Percentiles rank a stretch among this genome's conserved stretches.
phyloP scores from a whole-genome alignment of 2,888 invertebrate species.

The Thecocarcelia acutangulata region DNA sequence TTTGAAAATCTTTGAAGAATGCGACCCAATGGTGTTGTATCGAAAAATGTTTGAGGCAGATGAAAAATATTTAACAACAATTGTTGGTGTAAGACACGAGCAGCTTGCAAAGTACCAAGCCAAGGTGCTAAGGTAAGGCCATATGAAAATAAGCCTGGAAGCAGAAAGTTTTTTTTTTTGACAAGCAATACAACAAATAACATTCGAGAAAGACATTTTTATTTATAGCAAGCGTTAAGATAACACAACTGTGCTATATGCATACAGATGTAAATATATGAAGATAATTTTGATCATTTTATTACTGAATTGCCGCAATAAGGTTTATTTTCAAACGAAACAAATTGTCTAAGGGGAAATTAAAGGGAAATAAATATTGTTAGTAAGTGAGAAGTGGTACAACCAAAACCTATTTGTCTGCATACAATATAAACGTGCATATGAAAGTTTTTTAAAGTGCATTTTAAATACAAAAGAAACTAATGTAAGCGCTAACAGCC shows the following conservation, averaged over 20 bases:
- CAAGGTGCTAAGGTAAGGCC: constrained; percentile 86
- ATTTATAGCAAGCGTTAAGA: background rate
- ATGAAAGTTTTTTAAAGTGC: too few species aligned
- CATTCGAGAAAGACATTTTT: background rate
- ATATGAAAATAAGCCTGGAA: constrained; percentile 86
- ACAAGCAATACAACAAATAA: constrained; percentile 19
- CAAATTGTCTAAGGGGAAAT: background rate
- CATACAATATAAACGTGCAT: too few species aligned
- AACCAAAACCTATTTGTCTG: constrained; percentile 5
- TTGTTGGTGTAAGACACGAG: constrained; percentile 78
- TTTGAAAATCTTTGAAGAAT: constrained; percentile 83
- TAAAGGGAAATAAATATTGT: constrained; percentile 17
- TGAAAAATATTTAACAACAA: constrained; percentile 82
- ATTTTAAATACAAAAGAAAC: too few species aligned
- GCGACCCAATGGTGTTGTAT: constrained; percentile 85
- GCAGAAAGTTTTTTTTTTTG: constrained; percentile 45
- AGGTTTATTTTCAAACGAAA: background rate
- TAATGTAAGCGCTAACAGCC: too few species aligned
- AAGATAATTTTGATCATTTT: constrained; percentile 5
- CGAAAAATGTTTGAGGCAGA: constrained; percentile 84
- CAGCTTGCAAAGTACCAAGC: constrained; percentile 82
- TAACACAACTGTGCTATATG: background rate
- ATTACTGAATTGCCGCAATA: constrained; percentile 55
- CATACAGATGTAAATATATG: background rate
- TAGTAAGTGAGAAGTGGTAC: constrained; percentile 13